Evolutionary conservation across 2,113 vertebrate genomes (phyloP).

Genomic region (Anarrhichthys ocellatus): DNA sequence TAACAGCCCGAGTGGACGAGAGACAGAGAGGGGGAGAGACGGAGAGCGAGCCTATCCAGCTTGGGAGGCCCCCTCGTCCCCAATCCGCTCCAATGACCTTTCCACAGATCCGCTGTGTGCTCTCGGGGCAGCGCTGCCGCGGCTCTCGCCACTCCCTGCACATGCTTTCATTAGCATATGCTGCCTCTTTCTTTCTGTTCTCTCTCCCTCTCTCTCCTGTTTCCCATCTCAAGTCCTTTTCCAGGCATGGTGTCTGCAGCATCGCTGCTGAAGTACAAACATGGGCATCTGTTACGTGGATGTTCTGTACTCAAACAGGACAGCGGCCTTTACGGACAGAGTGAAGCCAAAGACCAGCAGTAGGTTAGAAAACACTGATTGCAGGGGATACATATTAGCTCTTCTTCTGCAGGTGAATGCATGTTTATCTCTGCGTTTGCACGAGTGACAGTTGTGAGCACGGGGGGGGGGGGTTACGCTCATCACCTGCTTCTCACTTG

Average conservation of each 20-base stretch:
- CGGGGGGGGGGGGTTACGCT: background rate
- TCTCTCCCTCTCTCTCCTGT: background rate
- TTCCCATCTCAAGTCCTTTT: constrained; percentile 17
- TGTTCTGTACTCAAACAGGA: background rate
- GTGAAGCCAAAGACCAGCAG: background rate
- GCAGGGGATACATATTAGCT: no score
- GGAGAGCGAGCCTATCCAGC: constrained; percentile 52
- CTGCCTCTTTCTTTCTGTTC: constrained; percentile 39
- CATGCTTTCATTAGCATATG: constrained; percentile 73
- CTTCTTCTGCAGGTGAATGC: background rate
- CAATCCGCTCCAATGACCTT: constrained; percentile 76
- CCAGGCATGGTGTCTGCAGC: background rate
- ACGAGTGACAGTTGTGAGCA: no score
- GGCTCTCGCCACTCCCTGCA: constrained; percentile 47
- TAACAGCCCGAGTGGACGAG: constrained; percentile 25
- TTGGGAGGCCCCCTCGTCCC: constrained; percentile 71
- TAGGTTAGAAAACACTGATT: background rate
- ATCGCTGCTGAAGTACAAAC: background rate
- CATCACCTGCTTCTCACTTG: background rate
- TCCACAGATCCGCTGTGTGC: constrained; percentile 66
- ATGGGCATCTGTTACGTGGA: background rate
- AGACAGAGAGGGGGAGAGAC: constrained; percentile 26
- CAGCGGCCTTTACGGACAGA: background rate
- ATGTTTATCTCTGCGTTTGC: background rate
- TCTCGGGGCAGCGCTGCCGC: constrained; percentile 56